These are phyloP conservation scores for Apeira syringaria DNA, from an alignment of 2,888 invertebrate species.

Conservation along the genomic window DNA sequence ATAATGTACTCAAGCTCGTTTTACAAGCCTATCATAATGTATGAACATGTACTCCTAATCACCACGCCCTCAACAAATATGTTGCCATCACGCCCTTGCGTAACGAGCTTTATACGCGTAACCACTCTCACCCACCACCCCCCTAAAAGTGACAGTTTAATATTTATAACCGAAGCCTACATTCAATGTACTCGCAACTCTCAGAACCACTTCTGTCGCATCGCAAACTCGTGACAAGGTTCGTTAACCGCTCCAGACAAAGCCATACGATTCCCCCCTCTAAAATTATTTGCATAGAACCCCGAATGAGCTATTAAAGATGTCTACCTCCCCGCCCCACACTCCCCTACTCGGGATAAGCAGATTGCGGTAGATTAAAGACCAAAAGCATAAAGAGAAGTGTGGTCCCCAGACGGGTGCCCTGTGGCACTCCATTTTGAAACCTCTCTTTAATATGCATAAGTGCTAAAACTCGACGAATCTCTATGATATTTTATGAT, in stretches of 20 bases:
- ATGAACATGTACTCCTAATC: constrained; percentile 16
- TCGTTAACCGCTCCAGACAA: constrained; percentile 80
- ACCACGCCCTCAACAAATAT: constrained; percentile 48
- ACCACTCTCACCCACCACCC: constrained; percentile 53
- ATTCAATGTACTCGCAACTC: constrained; percentile 55
- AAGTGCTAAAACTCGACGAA: constrained; percentile 67
- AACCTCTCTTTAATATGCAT: constrained; percentile 62
- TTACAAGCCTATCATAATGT: constrained; percentile 1
- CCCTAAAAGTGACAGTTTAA: constrained; percentile 61
- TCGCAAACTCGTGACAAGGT: constrained; percentile 76
- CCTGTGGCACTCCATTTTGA: constrained; percentile 61
- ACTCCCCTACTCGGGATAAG: constrained; percentile 69
- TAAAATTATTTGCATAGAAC: constrained; percentile 82
- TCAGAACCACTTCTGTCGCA: constrained; percentile 70
- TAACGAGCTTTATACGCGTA: constrained; percentile 66
- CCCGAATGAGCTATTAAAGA: constrained; percentile 84
- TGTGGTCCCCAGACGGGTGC: constrained; percentile 47
- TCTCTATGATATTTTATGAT: constrained; percentile 67
- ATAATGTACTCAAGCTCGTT: not conserved
- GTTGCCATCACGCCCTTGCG: constrained; percentile 44
- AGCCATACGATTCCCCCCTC: constrained; percentile 77
- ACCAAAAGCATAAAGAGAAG: constrained; percentile 76
- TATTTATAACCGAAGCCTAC: constrained; percentile 76
- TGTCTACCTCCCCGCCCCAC: constrained; percentile 61
- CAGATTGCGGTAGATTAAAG: constrained; percentile 83